These are phyloP conservation scores for Blera fallax DNA, from an alignment of 2,888 invertebrate species.

Conservation along the genomic window DNA sequence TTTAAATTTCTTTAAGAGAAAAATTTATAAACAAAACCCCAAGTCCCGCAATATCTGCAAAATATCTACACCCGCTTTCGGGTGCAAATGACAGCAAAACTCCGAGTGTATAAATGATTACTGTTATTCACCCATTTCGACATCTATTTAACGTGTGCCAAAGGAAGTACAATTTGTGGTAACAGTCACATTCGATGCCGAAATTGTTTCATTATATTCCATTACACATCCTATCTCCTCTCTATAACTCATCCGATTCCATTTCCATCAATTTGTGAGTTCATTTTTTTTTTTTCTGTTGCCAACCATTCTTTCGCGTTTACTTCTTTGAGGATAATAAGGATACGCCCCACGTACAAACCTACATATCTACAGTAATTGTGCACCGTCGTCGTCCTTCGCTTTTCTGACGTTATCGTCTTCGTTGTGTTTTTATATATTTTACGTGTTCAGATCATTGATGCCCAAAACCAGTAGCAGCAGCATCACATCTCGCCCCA, in stretches of 20 bases:
- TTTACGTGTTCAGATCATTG: constrained; percentile 15
- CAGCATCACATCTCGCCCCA: neutral
- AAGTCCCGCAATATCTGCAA: too few relatives aligned
- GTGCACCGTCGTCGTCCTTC: neutral
- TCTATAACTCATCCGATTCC: constrained; percentile 35
- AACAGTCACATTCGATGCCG: constrained; percentile 12
- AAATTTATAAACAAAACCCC: too few relatives aligned
- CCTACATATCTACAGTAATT: constrained; percentile 6
- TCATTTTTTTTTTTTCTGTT: constrained; percentile 9
- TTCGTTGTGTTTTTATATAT: constrained; percentile 8
- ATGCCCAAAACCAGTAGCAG: constrained; percentile 7
- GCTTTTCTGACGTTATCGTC: neutral
- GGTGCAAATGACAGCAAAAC: constrained; percentile 14
- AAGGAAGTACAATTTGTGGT: constrained; percentile 26
- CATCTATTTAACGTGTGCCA: constrained; percentile 11
- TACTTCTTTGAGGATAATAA: constrained; percentile 11
- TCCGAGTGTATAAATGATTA: constrained; percentile 7
- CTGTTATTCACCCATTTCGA: constrained; percentile 13
- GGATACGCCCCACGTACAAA: constrained; percentile 3
- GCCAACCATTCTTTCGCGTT: neutral
- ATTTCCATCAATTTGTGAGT: constrained; percentile 36
- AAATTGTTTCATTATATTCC: constrained; percentile 42
- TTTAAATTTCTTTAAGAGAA: too few relatives aligned
- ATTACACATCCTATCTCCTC: constrained; percentile 24
- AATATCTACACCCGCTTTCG: neutral